Conservation (phyloP, 2,113 vertebrate genomes). For the Ranitomeya variabilis region DNA sequence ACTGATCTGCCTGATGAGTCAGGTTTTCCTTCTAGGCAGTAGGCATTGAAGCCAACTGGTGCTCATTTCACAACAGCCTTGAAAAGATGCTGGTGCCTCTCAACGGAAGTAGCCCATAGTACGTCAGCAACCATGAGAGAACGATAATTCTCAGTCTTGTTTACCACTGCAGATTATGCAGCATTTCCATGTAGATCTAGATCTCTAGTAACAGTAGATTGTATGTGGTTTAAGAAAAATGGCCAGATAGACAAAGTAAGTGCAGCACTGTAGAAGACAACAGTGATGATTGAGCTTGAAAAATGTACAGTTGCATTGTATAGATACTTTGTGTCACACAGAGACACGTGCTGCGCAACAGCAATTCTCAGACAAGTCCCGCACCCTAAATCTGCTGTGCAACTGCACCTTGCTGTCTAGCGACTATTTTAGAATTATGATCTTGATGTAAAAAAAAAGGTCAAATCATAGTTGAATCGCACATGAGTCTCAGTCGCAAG, state of each 20-base stretch:
- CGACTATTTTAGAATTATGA: too few species aligned
- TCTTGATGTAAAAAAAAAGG: too few species aligned
- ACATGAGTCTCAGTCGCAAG: too few species aligned
- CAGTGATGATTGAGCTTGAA: too few species aligned
- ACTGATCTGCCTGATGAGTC: slow-evolving; percentile 10
- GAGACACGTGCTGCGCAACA: too few species aligned
- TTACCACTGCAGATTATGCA: slow-evolving; percentile 4
- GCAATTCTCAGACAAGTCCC: too few species aligned
- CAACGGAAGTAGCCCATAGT: slow-evolving; percentile 2
- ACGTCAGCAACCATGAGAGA: neutral
- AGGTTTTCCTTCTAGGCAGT: slow-evolving; percentile 26
- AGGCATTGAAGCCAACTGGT: slow-evolving; percentile 5
- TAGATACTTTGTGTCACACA: too few species aligned
- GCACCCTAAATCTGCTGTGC: too few species aligned
- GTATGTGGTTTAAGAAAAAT: neutral
- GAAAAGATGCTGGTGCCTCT: slow-evolving; percentile 5
- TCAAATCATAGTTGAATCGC: too few species aligned
- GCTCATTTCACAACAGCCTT: slow-evolving; percentile 24
- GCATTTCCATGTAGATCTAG: neutral
- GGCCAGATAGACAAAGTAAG: neutral
- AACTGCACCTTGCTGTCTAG: too few species aligned
- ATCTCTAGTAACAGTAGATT: neutral
- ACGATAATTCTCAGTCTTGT: neutral
- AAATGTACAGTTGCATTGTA: too few species aligned
- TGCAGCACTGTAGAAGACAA: too few species aligned